Evolutionary conservation across 1,140 invertebrate genomes (phyloP), one percentile per base, ranked within the genome.

Genomic region (Chymomyza costata): DNA sequence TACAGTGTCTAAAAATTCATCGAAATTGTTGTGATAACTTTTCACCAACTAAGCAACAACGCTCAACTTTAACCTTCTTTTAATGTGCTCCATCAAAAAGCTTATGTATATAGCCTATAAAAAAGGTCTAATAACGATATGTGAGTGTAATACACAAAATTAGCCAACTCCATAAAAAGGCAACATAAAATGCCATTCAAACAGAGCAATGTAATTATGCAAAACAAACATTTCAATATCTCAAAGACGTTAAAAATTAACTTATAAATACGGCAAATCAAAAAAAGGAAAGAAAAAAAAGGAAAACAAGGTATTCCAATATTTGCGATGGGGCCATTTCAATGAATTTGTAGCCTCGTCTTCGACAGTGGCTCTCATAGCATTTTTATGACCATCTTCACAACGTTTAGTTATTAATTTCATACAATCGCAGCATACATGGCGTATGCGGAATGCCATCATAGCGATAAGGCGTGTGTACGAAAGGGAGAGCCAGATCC

Each of bases 341-440:
- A 60, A 76, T 68, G 49, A 48, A 61, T 61, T 32, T 39, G 28
- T 34, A 25, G 17, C 8, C 21, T 25, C 21, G 3, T 25, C 8
- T 25, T 25, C 21, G n/a, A n/a, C n/a, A n/a, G n/a, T n/a, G n/a
- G n/a, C n/a, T n/a, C n/a, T n/a, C n/a, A 25, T 25, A 3, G 3
- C 30, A 41, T 47, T 74, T 76, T 76, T 66, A 76, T 78, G 50
- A 49, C 46, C 28, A 54, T 52, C 47, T 18, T 30, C 21, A 54
- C 68, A 57, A 62, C 61, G 69, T 68, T 70, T 61, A 57, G 64
- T 65, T 74, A 78, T 66, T 74, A 64, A 74, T 67, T 73, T 71
- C 51, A 40, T 44, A 50, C 32, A 13, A 13, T 17, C 19, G 38
- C 25, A 18, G 37, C 56, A 38, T 53, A 76, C 66, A 56, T 50